phyloP scores from a whole-genome alignment of 2,797 vertebrate species.

The Cuculus canorus region DNA sequence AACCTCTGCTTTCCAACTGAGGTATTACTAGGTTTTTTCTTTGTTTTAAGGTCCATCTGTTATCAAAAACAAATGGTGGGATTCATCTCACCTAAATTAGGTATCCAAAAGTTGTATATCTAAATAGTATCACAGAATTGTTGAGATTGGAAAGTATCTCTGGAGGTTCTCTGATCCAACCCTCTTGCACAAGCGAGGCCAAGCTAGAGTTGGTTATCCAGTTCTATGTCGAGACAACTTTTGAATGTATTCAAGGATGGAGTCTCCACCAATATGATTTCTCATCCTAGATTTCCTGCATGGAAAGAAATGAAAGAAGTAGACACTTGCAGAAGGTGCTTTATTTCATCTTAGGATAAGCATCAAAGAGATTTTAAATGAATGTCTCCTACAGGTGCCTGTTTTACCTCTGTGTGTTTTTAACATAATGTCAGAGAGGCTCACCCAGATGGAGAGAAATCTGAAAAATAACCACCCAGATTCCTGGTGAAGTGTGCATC shows the following conservation, averaged over 20 bases:
- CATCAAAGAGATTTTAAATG: not conserved
- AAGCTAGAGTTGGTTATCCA: fast-evolving
- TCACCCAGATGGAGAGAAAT: not conserved
- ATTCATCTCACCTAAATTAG: not conserved
- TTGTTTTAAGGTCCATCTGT: not conserved
- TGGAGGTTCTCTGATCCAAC: not conserved
- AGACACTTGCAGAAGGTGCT: not conserved
- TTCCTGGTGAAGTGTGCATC: not conserved
- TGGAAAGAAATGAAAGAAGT: not conserved
- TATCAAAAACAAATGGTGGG: not conserved
- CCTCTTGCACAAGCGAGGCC: not conserved
- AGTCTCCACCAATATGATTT: not conserved
- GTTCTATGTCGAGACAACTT: not conserved
- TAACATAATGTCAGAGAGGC: not conserved
- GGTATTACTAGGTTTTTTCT: not conserved
- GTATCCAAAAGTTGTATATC: not conserved
- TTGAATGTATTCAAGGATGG: not conserved
- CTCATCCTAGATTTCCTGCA: not conserved
- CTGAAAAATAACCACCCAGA: not conserved
- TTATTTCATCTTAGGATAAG: not conserved
- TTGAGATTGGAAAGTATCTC: not conserved
- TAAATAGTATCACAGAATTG: not conserved
- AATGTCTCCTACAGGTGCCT: not conserved
- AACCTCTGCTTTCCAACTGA: not conserved
- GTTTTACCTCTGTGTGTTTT: not conserved